A percentile compares a stretch with the other conserved stretches of the same genome.
These are phyloP conservation scores for Melanerpes aurifrons DNA, from an alignment of 2,113 vertebrate species.

Conservation along the genomic window DNA sequence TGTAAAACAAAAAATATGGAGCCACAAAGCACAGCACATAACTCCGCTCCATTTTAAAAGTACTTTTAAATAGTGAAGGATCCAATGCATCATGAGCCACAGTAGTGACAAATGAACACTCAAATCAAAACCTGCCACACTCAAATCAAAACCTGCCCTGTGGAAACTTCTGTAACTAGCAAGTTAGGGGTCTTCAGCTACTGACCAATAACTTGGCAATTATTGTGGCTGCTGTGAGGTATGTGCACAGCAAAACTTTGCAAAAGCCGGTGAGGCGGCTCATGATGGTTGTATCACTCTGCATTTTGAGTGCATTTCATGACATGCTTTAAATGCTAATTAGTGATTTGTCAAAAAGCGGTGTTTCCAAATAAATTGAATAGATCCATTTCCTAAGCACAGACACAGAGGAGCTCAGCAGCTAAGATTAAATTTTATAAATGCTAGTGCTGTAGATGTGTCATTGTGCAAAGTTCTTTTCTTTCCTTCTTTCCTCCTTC, in stretches of 20 bases:
- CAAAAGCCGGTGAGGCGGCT: background rate
- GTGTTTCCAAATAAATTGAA: background rate
- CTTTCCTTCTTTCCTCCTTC: no score
- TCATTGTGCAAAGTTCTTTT: background rate
- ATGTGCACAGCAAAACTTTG: background rate
- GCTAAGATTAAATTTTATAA: background rate
- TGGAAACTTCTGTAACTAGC: background rate
- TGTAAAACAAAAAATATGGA: background rate
- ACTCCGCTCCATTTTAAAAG: background rate
- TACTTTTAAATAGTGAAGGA: background rate
- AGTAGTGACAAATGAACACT: background rate
- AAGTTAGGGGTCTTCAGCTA: background rate
- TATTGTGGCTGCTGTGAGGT: background rate
- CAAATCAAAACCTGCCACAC: background rate
- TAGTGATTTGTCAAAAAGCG: background rate
- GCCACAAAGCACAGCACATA: background rate
- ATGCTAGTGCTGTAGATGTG: accelerated
- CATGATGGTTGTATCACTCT: background rate
- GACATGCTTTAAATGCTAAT: background rate
- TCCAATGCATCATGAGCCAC: background rate
- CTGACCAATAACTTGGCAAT: background rate
- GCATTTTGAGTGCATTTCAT: background rate
- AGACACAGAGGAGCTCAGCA: background rate
- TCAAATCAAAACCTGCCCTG: background rate
- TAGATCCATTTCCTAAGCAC: background rate